Conservation (phyloP, 2,113 vertebrate species). For the Hirundichthys speculiger region DNA sequence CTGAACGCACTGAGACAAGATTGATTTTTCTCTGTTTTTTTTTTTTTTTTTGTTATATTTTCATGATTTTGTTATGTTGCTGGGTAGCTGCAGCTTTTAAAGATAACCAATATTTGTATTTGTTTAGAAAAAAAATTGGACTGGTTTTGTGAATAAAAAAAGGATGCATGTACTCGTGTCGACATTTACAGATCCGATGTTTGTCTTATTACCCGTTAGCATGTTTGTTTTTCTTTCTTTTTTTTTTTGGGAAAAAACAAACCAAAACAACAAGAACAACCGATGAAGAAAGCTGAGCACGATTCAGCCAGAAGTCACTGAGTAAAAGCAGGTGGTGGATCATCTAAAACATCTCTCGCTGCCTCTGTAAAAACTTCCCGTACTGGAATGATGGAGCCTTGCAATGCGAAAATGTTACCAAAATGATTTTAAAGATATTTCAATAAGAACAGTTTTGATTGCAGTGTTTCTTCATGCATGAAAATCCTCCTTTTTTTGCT, state of each 20-base stretch:
- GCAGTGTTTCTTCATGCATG: constrained; percentile 59
- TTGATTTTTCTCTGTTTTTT: constrained; percentile 62
- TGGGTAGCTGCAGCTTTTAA: constrained; percentile 89
- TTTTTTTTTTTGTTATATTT: constrained; percentile 68
- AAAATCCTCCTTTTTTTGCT: constrained; percentile 19
- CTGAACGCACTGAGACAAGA: constrained; percentile 81
- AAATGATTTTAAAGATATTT: constrained; percentile 65
- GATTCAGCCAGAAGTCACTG: constrained; percentile 45
- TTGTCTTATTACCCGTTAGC: constrained; percentile 80
- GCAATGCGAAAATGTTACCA: constrained; percentile 65
- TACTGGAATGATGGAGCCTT: constrained; percentile 56
- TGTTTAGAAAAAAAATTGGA: constrained; percentile 97
- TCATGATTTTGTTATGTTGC: constrained; percentile 77
- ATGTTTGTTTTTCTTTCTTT: constrained; percentile 60
- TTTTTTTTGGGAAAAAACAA: constrained; percentile 3
- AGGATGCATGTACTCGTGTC: constrained; percentile 99
- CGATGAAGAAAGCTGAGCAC: constrained; percentile 48
- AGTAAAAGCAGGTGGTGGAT: constrained; percentile 58
- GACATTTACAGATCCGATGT: constrained; percentile 87
- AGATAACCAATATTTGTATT: constrained; percentile 97
- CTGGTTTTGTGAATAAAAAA: constrained; percentile 99
- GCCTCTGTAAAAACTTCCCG: constrained; percentile 52
- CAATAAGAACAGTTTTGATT: constrained; percentile 52
- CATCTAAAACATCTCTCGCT: constrained; percentile 49
- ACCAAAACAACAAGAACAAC: too few relatives aligned